A percentile compares a stretch with the other conserved stretches of the same genome.
These are phyloP conservation scores for Dilophus febrilis DNA, from an alignment of 2,888 invertebrate species.

Conservation along the genomic window DNA sequence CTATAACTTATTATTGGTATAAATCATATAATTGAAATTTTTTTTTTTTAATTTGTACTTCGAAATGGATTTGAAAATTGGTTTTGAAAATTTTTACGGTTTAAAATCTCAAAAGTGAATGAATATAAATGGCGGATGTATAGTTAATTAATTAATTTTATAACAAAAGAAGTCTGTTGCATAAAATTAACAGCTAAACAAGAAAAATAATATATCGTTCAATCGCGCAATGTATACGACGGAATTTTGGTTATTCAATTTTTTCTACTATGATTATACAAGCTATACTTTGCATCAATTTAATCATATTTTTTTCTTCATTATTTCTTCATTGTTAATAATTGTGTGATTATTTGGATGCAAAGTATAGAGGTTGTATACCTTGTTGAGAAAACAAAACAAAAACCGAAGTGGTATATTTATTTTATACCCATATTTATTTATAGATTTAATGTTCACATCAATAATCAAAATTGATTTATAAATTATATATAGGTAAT, in stretches of 20 bases:
- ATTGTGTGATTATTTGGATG: slow-evolving; percentile 56
- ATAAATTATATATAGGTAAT: no score
- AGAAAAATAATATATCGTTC: neutral
- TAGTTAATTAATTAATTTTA: neutral
- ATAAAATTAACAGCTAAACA: neutral
- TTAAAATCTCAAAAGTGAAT: neutral
- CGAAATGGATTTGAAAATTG: no score
- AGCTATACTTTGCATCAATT: slow-evolving; percentile 88
- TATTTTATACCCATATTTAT: no score
- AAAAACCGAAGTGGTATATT: no score
- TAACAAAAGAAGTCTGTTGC: no score
- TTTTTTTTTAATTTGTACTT: no score
- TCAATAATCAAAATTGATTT: no score
- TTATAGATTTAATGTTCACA: no score
- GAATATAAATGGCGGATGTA: neutral
- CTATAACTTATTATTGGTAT: no score
- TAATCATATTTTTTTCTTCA: slow-evolving; percentile 54
- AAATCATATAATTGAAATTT: no score
- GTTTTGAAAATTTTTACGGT: no score
- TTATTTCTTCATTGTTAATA: neutral
- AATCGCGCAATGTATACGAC: neutral
- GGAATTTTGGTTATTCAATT: neutral
- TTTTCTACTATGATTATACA: slow-evolving; percentile 34
- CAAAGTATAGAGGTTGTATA: slow-evolving; percentile 86
- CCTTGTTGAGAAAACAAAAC: no score